Conservation (phyloP, 2,797 vertebrate genomes). For the Pygocentrus nattereri region DNA sequence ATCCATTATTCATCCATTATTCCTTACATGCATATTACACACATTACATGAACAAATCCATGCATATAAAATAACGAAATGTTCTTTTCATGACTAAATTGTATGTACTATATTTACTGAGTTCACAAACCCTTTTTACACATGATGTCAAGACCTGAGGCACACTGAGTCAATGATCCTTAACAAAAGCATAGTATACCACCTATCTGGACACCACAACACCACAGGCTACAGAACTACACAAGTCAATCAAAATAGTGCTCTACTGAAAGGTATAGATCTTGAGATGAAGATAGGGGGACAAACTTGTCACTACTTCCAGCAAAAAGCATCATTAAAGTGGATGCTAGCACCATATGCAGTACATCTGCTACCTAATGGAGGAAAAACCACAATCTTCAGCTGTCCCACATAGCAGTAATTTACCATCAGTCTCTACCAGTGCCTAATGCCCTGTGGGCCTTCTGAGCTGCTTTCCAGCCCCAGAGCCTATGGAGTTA, state of each 20-base stretch:
- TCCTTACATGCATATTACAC: too few relatives aligned
- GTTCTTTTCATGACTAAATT: too few relatives aligned
- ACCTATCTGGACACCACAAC: too few relatives aligned
- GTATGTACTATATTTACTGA: too few relatives aligned
- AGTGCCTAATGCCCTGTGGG: slow-evolving; percentile 26
- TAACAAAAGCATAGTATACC: too few relatives aligned
- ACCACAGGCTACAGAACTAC: neutral
- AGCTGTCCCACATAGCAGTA: slow-evolving; percentile 33
- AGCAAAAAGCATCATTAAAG: neutral
- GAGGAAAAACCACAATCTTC: slow-evolving; percentile 22
- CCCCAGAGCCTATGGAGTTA: slow-evolving; percentile 32
- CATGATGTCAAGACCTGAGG: too few relatives aligned
- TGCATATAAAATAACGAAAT: too few relatives aligned
- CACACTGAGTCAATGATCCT: too few relatives aligned
- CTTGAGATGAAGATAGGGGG: neutral
- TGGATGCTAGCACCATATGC: slow-evolving; percentile 2
- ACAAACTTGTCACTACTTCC: neutral
- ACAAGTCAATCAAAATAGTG: neutral
- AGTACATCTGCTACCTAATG: slow-evolving; percentile 17
- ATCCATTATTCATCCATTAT: too few relatives aligned
- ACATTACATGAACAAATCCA: too few relatives aligned
- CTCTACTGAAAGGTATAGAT: too few relatives aligned
- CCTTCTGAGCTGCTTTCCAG: slow-evolving; percentile 32
- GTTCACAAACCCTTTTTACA: too few relatives aligned
- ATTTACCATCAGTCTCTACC: slow-evolving; percentile 27